Evolutionary conservation across 2,113 vertebrate genomes (phyloP).

Genomic region (Xiphorhynchus elegans): DNA sequence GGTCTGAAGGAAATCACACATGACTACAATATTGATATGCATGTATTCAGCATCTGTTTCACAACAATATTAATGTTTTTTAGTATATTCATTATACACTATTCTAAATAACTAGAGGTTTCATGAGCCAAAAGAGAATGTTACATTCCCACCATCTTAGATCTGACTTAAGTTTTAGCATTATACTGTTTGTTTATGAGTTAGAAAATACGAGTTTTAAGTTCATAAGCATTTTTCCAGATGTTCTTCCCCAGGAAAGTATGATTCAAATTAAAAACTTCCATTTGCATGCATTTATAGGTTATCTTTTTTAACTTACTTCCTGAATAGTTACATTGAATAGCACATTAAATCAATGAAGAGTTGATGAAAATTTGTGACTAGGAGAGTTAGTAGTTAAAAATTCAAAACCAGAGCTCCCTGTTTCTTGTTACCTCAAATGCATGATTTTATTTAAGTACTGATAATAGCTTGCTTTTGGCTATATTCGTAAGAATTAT

Average conservation of each 20-base stretch:
- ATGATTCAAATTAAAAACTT: neutral
- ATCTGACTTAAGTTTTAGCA: neutral
- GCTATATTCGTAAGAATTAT: neutral
- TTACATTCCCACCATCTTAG: neutral
- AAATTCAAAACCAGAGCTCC: neutral
- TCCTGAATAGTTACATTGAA: neutral
- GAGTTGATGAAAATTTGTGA: neutral
- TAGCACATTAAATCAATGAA: neutral
- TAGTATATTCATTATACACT: neutral
- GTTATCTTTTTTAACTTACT: neutral
- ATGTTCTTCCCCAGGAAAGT: neutral
- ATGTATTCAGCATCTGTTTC: neutral
- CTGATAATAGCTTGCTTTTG: neutral
- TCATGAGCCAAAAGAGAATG: neutral
- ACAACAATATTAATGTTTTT: neutral
- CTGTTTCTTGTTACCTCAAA: neutral
- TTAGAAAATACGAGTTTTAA: neutral
- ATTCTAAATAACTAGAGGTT: neutral
- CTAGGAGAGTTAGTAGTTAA: neutral
- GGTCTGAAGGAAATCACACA: neutral
- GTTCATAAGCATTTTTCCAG: neutral
- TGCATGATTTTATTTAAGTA: neutral
- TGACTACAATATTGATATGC: neutral
- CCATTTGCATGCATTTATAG: neutral
- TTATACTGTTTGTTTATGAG: neutral